A percentile compares a stretch with the other conserved stretches of the same genome.
phyloP scores from a whole-genome alignment of 2,888 invertebrate genomes.

The Hylaea fasciaria region DNA sequence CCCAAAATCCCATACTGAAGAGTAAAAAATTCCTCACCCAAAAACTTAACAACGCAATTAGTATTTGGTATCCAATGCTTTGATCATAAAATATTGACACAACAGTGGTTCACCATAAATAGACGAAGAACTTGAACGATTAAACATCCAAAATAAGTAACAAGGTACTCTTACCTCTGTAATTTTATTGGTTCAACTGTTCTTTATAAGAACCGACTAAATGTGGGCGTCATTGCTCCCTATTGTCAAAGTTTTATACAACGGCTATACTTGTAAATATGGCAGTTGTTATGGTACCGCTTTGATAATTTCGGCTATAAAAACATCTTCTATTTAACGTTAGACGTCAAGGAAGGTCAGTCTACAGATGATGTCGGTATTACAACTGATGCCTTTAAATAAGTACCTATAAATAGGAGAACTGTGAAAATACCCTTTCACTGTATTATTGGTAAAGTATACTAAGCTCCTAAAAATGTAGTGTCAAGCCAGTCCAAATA shows the following conservation, averaged over 20 bases:
- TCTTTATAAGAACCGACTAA: slow-evolving; percentile 19
- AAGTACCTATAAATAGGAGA: no score
- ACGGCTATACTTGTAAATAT: slow-evolving; percentile 17
- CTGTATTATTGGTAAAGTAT: no score
- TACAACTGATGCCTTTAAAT: no score
- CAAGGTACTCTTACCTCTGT: background rate
- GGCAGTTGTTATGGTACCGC: slow-evolving; percentile 23
- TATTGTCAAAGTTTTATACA: slow-evolving; percentile 26
- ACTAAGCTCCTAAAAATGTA: no score
- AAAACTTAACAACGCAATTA: no score
- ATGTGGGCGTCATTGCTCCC: slow-evolving; percentile 22
- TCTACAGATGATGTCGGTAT: background rate
- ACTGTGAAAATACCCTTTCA: no score
- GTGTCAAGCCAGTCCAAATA: no score
- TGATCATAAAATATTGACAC: slow-evolving; percentile 3
- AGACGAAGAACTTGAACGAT: slow-evolving; percentile 4
- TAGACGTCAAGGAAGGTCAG: slow-evolving; percentile 22
- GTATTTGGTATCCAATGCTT: no score
- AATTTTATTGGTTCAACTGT: slow-evolving; percentile 21
- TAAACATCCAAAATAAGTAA: slow-evolving; percentile 15
- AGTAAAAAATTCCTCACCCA: no score
- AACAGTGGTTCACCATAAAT: slow-evolving; percentile 6
- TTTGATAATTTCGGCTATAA: slow-evolving; percentile 29
- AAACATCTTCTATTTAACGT: slow-evolving; percentile 19
- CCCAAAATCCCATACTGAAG: no score